Evolutionary conservation across 2,797 vertebrate species (phyloP).

Genomic region (Gobionotothen gibberifrons): DNA sequence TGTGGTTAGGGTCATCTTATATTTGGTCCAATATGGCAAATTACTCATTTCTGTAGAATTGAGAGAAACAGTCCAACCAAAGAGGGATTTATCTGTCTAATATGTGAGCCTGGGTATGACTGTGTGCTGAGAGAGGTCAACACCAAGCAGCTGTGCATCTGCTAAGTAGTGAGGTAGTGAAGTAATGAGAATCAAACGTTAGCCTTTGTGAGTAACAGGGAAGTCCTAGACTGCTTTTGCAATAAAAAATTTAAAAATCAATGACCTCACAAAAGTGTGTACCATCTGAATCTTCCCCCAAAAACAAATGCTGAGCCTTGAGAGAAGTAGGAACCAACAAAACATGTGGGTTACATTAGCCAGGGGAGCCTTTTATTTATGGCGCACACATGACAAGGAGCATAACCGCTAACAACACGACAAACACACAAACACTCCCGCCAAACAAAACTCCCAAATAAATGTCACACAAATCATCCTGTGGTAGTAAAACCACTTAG

Average conservation of each 20-base stretch:
- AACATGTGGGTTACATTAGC: slow-evolving; percentile 82
- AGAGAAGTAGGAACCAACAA: slow-evolving; percentile 63
- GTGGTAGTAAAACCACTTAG: slow-evolving; percentile 58
- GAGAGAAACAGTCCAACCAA: slow-evolving; percentile 2
- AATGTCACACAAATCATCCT: slow-evolving; percentile 75
- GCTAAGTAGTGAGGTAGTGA: slow-evolving; percentile 54
- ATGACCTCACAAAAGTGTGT: slow-evolving; percentile 75
- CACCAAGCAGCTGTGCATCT: slow-evolving; percentile 60
- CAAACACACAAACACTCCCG: slow-evolving; percentile 76
- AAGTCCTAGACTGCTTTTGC: slow-evolving; percentile 75
- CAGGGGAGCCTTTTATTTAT: slow-evolving; percentile 79
- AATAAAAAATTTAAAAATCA: slow-evolving; percentile 48
- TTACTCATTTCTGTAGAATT: background rate
- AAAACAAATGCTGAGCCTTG: slow-evolving; percentile 59
- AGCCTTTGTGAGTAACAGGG: slow-evolving; percentile 73
- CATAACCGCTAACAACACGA: slow-evolving; percentile 80
- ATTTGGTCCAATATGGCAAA: slow-evolving; percentile 1
- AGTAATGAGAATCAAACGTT: slow-evolving; percentile 70
- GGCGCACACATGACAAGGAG: slow-evolving; percentile 79
- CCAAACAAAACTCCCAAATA: slow-evolving; percentile 68
- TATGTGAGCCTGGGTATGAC: slow-evolving; percentile 34
- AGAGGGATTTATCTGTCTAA: slow-evolving; percentile 9
- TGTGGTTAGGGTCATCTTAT: background rate
- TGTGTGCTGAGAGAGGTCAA: slow-evolving; percentile 53
- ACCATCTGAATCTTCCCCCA: slow-evolving; percentile 64